phyloP scores from a whole-genome alignment of 2,888 invertebrate genomes.

The Monochamus alternatus region DNA sequence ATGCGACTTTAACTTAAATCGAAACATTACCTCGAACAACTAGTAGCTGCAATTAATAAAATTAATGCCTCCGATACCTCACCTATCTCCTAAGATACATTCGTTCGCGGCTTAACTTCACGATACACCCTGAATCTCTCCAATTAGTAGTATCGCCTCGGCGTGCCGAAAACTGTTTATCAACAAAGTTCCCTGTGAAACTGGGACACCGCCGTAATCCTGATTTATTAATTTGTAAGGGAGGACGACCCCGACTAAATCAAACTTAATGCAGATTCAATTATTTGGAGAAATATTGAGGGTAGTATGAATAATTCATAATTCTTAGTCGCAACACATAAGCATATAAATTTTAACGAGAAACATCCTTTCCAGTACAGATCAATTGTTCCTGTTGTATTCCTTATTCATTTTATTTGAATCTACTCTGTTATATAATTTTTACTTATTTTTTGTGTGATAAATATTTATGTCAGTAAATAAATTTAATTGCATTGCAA shows the following conservation, averaged over 20 bases:
- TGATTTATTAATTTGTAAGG: constrained; percentile 1
- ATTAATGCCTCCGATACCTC: background rate
- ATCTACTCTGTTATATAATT: too few relatives aligned
- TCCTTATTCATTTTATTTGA: too few relatives aligned
- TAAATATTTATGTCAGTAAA: too few relatives aligned
- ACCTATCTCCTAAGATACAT: background rate
- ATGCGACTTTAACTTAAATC: too few relatives aligned
- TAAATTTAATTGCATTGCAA: too few relatives aligned
- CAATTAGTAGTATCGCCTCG: constrained; percentile 4
- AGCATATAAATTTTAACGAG: too few relatives aligned
- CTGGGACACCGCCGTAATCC: background rate
- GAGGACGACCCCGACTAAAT: background rate
- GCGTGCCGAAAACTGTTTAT: background rate
- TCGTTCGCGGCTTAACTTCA: background rate
- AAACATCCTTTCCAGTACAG: too few relatives aligned
- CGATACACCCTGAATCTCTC: background rate
- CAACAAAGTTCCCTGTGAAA: background rate
- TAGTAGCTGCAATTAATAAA: background rate
- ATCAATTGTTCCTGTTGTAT: too few relatives aligned
- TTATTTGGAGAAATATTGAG: background rate
- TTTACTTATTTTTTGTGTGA: too few relatives aligned
- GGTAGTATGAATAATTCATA: too few relatives aligned
- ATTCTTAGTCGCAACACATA: too few relatives aligned
- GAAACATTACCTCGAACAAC: too few relatives aligned
- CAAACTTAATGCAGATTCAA: background rate